phyloP scores from a whole-genome alignment of 1,140 invertebrate genomes.

The Drosophila melanica region DNA sequence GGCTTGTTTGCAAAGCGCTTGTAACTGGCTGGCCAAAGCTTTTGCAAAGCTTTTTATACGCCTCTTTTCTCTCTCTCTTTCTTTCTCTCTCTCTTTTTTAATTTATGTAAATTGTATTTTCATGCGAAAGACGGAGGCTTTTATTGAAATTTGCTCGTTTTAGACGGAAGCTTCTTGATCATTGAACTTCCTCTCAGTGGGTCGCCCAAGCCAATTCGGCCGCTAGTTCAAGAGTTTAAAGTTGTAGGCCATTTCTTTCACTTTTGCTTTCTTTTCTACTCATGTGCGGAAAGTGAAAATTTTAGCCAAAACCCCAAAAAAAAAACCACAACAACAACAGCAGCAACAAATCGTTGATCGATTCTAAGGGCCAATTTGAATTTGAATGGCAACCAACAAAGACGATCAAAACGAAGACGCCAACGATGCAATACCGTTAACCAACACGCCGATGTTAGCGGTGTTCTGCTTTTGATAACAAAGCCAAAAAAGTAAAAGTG shows the following conservation, averaged over 20 bases:
- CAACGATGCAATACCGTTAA: slow-evolving; percentile 26
- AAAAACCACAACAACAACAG: not conserved
- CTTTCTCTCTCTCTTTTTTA: not conserved
- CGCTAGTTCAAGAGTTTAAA: slow-evolving; percentile 25
- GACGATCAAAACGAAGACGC: slow-evolving; percentile 3
- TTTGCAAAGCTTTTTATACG: slow-evolving; percentile 29
- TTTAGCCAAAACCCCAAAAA: not conserved
- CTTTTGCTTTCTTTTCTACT: slow-evolving; percentile 52
- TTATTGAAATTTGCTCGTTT: not conserved
- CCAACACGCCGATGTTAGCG: slow-evolving; percentile 21
- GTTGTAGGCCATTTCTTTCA: slow-evolving; percentile 58
- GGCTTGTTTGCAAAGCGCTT: slow-evolving; percentile 22
- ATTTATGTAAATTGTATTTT: slow-evolving; percentile 5
- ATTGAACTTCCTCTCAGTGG: slow-evolving; percentile 7
- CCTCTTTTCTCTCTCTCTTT: too few relatives aligned
- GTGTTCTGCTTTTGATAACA: slow-evolving; percentile 51
- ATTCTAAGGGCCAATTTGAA: slow-evolving; percentile 52
- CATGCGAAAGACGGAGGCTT: not conserved
- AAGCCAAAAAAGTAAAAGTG: slow-evolving; percentile 54
- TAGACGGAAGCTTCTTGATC: slow-evolving; percentile 21
- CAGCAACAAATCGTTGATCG: slow-evolving; percentile 14
- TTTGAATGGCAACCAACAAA: slow-evolving; percentile 45
- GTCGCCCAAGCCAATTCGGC: slow-evolving; percentile 4
- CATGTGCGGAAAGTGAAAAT: slow-evolving; percentile 68
- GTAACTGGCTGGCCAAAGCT: slow-evolving; percentile 10